These are phyloP conservation scores for Sus scrofa DNA, from an alignment of 2,113 vertebrate genomes.

Conservation along the genomic window T2T-Sscrofa CM000819.6:10391001-10391500, in stretches of 20 bases:
- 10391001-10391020: background rate
- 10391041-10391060: background rate
- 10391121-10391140: background rate
- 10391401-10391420: background rate
- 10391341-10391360: background rate
- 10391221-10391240: background rate
- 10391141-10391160: background rate
- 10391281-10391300: background rate
- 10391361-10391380: background rate
- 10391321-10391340: background rate
- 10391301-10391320: background rate
- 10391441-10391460: rapidly evolving
- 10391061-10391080: background rate
- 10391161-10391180: background rate
- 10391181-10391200: background rate
- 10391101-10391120: background rate
- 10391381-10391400: background rate
- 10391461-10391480: background rate
- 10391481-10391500: background rate
- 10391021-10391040: background rate
- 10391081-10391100: background rate
- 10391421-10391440: background rate
- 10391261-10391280: background rate
- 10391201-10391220: background rate
- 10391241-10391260: background rate